phyloP scores from a whole-genome alignment of 2,888 invertebrate species.

The Ceraclea dissimilis region DNA sequence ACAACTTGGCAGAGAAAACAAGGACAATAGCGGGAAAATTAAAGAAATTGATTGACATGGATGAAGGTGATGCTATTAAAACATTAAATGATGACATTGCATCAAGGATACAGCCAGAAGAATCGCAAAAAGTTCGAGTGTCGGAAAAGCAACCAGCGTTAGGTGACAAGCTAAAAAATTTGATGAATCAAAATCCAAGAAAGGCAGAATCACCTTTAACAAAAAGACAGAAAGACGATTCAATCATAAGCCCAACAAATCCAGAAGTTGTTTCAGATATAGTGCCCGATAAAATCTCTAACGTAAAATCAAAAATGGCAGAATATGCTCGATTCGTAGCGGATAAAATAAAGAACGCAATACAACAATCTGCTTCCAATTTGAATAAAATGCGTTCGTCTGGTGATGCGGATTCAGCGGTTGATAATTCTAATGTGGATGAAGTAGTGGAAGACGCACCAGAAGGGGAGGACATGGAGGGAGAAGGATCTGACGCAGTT shows the following conservation, averaged over 20 bases:
- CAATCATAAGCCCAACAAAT: neutral
- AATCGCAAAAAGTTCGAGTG: neutral
- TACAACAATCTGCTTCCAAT: neutral
- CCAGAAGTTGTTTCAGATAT: neutral
- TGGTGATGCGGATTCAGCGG: neutral
- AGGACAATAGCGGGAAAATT: neutral
- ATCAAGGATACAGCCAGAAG: neutral
- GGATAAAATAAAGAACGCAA: neutral
- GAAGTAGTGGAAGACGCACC: neutral
- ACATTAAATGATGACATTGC: neutral
- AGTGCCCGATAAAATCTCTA: neutral
- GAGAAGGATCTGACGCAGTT: neutral
- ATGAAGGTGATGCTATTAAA: neutral
- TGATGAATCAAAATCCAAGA: neutral
- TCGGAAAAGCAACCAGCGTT: neutral
- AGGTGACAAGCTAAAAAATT: neutral
- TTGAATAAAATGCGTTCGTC: neutral
- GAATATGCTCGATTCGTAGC: neutral
- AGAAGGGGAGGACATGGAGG: neutral
- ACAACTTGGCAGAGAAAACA: neutral
- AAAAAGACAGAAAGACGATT: neutral
- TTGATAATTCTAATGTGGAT: neutral
- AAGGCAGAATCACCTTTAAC: neutral
- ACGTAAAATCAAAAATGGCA: neutral
- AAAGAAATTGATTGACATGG: neutral